Conservation (phyloP, 2,888 invertebrate species). For the Heliconius cydno region DNA sequence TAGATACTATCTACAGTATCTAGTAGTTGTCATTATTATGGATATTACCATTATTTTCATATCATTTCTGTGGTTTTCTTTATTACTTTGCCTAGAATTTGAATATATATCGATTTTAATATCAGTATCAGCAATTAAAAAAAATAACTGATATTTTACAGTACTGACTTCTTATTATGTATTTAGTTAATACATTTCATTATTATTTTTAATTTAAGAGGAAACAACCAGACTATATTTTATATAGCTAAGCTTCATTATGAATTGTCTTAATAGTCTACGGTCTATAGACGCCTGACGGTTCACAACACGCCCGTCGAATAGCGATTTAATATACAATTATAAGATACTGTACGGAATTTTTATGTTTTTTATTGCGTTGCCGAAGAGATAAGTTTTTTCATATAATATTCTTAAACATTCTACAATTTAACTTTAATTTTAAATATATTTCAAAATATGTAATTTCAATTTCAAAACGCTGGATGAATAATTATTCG, state of each 20-base stretch:
- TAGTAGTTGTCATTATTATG: neutral
- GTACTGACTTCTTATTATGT: neutral
- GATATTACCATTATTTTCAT: neutral
- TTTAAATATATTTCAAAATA: slow-evolving; percentile 24
- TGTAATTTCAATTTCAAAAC: slow-evolving; percentile 28
- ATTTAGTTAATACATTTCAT: neutral
- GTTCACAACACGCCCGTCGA: slow-evolving; percentile 14
- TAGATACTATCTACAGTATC: neutral
- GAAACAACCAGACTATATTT: neutral
- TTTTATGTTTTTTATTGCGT: slow-evolving; percentile 26
- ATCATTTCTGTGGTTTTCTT: neutral
- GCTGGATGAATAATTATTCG: slow-evolving; percentile 27
- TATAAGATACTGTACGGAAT: slow-evolving; percentile 35
- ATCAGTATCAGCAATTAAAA: neutral
- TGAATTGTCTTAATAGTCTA: neutral
- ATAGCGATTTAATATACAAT: slow-evolving; percentile 33
- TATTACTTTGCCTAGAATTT: neutral
- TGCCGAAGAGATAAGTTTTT: slow-evolving; percentile 16
- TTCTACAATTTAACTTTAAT: slow-evolving; percentile 15
- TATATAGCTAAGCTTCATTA: neutral
- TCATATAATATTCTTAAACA: slow-evolving; percentile 8
- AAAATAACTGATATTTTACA: neutral
- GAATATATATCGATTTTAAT: neutral
- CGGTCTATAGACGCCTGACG: slow-evolving; percentile 1
- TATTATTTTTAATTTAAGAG: neutral